Evolutionary conservation across 1,140 invertebrate species (phyloP), one percentile per base, ranked within the genome.

Genomic region (Drosophila jambulina): DNA sequence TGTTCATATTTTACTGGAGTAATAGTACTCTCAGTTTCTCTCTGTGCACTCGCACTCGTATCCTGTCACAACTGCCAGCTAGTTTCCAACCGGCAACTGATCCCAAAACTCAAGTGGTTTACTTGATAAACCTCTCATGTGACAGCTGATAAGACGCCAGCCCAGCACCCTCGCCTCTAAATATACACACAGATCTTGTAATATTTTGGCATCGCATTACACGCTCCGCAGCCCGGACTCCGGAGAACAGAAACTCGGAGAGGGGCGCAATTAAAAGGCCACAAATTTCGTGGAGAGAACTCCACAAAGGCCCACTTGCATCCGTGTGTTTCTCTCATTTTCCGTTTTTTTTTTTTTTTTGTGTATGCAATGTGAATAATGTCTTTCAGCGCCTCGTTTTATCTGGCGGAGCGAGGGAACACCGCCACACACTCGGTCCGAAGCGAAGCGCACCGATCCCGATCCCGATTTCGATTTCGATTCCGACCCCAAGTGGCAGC

Each of bases 161-260:
- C 32, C 23, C 63, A 4, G 21, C 40, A 78, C 60, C 43, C 64
- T 54, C 32, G 21, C 69, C 48, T 63, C 57, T 43, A 58, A 68
- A 56, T 64, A 38, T 43, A 64, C 38, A 56, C 43, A 57, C 53
- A 53, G 51, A 54, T 82, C 48, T 80, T 83, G 53, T 78, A 78
- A 69, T 58, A 87, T 87, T 87, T 87, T 87, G 83, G 83, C 84
- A 87, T 87, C 83, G 51, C 77, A 87, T 87, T 87, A 87, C 83
- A 87, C 42, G 68, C 68, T 19, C 46, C 21, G 29, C 2, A 38
- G 10, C 4, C 7, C 53, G 36, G 19, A 48, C 69, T 29, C 48
- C 10, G 38, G 12, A 32, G 12, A 2, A 13, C 46, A 19, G 46
- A 21, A 40, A 40, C 23, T 4, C 65, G 21, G 64, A 40, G 42